Evolutionary conservation across 2,888 invertebrate species (phyloP).

Genomic region (Arctia plantaginis): DNA sequence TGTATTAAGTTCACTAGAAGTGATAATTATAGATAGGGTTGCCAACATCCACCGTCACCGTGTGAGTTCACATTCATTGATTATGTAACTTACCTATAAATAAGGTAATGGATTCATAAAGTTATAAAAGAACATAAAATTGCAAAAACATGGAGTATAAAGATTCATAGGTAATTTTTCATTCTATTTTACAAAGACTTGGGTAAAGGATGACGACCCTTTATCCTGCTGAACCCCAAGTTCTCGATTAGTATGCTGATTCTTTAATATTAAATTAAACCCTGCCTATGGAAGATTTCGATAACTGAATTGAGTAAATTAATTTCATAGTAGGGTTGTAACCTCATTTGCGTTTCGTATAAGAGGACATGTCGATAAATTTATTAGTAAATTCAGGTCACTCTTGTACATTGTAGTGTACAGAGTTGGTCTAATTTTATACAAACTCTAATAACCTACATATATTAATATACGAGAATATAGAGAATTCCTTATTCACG

Average conservation of each 20-base stretch:
- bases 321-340: neutral
- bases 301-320: neutral
- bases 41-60: neutral
- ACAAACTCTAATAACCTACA: neutral
- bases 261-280: neutral
- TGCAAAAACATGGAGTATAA: neutral
- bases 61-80: neutral
- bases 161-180: neutral
- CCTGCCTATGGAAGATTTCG: neutral
- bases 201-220: neutral
- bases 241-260: constrained; percentile 3
- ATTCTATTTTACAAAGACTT: neutral
- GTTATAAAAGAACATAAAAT: neutral
- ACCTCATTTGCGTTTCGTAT: neutral
- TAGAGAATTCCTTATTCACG: too few species aligned
- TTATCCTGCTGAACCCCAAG: neutral
- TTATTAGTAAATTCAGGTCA: neutral
- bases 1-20: neutral
- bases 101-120: neutral
- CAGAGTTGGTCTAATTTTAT: neutral
- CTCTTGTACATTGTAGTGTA: neutral
- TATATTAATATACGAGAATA: too few species aligned
- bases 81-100: neutral
- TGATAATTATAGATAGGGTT: neutral
- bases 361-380: neutral